phyloP scores from a whole-genome alignment of 1,140 invertebrate species.

The Drosophila suzukii region DNA sequence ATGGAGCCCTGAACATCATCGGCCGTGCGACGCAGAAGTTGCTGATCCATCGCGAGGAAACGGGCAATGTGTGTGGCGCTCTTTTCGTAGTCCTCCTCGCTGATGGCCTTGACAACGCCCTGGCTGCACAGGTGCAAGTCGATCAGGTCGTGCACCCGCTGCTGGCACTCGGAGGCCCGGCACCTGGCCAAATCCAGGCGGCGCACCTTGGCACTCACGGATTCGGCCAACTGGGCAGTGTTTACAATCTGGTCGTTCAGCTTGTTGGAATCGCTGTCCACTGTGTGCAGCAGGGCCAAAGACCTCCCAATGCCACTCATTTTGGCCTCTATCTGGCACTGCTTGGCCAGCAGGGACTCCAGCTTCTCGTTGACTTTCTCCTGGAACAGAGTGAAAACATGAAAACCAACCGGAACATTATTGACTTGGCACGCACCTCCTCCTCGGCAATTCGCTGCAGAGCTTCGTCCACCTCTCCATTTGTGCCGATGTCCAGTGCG shows the following conservation, averaged over 20 bases:
- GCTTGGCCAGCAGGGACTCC: slow-evolving; percentile 85
- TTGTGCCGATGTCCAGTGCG: slow-evolving; percentile 51
- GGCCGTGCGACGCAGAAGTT: slow-evolving; percentile 91
- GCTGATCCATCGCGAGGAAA: slow-evolving; percentile 97
- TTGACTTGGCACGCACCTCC: slow-evolving; percentile 48
- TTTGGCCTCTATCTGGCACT: slow-evolving; percentile 87
- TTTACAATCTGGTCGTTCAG: slow-evolving; percentile 93
- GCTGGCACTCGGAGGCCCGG: slow-evolving; percentile 96
- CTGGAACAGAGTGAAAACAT: slow-evolving; percentile 68
- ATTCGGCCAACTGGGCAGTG: slow-evolving; percentile 95
- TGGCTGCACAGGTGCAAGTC: slow-evolving; percentile 98
- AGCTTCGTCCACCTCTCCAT: slow-evolving; percentile 57
- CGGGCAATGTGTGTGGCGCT: slow-evolving; percentile 97
- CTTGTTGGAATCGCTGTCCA: slow-evolving; percentile 89
- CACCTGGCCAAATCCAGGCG: slow-evolving; percentile 96
- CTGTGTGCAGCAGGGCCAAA: slow-evolving; percentile 86
- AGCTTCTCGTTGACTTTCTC: slow-evolving; percentile 85
- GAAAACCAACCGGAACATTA: neutral
- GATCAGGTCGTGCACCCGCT: slow-evolving; percentile 97
- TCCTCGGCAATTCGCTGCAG: slow-evolving; percentile 56
- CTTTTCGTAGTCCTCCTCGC: slow-evolving; percentile 95
- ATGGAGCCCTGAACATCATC: slow-evolving; percentile 88
- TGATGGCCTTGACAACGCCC: slow-evolving; percentile 96
- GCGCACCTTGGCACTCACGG: slow-evolving; percentile 98
- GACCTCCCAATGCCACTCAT: slow-evolving; percentile 85